phyloP scores from a whole-genome alignment of 2,888 invertebrate species.

The Actias luna region DNA sequence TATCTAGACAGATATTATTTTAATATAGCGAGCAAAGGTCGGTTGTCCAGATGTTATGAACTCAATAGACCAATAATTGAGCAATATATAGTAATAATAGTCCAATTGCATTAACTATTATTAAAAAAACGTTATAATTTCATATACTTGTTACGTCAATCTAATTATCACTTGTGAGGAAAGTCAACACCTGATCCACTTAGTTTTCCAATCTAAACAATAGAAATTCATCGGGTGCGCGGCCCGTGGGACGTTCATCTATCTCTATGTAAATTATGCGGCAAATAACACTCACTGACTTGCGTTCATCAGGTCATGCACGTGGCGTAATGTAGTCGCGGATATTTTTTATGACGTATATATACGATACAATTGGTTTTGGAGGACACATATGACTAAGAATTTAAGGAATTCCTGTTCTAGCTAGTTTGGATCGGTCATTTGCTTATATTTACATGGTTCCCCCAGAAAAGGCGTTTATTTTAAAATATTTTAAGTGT shows the following conservation, averaged over 20 bases:
- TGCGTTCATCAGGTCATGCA: conserved; percentile 65
- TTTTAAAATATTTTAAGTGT: neutral
- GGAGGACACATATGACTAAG: conserved; percentile 21
- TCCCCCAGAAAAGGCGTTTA: neutral
- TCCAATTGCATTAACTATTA: too few relatives aligned
- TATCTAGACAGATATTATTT: too few relatives aligned
- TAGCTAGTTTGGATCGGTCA: conserved; percentile 22
- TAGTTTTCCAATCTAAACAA: conserved; percentile 82
- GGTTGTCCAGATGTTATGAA: too few relatives aligned
- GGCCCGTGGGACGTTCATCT: conserved; percentile 74
- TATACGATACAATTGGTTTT: conserved; percentile 32
- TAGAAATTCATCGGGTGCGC: conserved; percentile 80
- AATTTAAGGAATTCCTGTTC: conserved; percentile 37
- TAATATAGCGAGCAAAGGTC: too few relatives aligned
- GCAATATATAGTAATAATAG: too few relatives aligned
- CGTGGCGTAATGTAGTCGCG: conserved; percentile 43
- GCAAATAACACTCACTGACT: conserved; percentile 73
- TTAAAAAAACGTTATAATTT: neutral
- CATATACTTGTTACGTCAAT: conserved; percentile 9
- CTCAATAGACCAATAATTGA: too few relatives aligned
- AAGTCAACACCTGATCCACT: conserved; percentile 71
- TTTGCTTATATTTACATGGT: neutral
- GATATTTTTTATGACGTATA: conserved; percentile 43
- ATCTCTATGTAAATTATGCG: conserved; percentile 81
- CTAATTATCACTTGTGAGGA: conserved; percentile 53